These are phyloP conservation scores for Trematomus loennbergii DNA, from an alignment of 2,113 vertebrate species.

Conservation along the genomic window DNA sequence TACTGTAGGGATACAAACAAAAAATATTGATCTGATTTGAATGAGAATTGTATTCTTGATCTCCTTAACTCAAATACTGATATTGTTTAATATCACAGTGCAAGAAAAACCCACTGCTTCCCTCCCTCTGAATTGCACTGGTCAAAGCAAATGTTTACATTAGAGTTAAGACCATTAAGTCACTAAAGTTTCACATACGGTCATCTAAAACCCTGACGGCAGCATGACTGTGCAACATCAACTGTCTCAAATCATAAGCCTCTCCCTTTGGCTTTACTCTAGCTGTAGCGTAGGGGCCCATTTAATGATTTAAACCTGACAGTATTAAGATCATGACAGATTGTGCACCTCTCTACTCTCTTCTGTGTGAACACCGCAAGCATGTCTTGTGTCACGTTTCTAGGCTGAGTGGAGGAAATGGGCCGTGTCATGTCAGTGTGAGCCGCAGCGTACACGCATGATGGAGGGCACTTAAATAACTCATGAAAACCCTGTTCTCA, in stretches of 20 bases:
- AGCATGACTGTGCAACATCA: neutral
- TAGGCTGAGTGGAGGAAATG: conserved; percentile 63
- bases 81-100: neutral
- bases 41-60: neutral
- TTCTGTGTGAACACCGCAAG: conserved; percentile 46
- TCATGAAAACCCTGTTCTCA: conserved; percentile 67
- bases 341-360: conserved; percentile 31
- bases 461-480: conserved; percentile 76
- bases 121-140: neutral
- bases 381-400: conserved; percentile 65
- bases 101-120: neutral
- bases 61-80: neutral
- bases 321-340: conserved; percentile 50
- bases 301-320: conserved; percentile 55
- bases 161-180: conserved; percentile 7
- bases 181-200: conserved; percentile 12
- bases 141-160: conserved; percentile 22
- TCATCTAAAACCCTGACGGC: conserved; percentile 19
- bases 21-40: neutral
- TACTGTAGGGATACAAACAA: neutral
- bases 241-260: conserved; percentile 3
- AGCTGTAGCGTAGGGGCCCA: conserved; percentile 6
- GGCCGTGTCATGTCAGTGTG: conserved; percentile 68
- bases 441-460: conserved; percentile 49
- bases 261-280: neutral